These are phyloP conservation scores for Heliconius aoede DNA, from an alignment of 2,888 invertebrate genomes.

Conservation along the genomic window DNA sequence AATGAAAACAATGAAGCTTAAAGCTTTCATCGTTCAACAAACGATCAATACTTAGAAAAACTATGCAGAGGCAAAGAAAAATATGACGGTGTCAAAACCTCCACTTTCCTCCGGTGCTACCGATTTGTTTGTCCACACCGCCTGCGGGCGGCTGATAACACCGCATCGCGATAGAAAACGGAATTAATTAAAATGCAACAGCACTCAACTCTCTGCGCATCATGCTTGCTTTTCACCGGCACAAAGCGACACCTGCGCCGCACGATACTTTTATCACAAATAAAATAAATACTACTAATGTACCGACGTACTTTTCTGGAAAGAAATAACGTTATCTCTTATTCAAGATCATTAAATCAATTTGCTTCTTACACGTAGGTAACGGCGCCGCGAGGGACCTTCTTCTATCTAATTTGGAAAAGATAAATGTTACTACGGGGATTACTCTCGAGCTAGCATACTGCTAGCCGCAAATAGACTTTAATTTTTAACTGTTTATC, in stretches of 20 bases:
- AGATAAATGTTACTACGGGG: conserved; percentile 47
- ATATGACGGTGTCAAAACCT: conserved; percentile 71
- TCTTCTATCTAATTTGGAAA: conserved; percentile 47
- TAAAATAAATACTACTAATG: conserved; percentile 40
- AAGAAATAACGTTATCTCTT: conserved; percentile 42
- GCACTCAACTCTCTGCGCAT: conserved; percentile 76
- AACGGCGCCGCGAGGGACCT: conserved; percentile 41
- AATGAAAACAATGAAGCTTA: conserved; percentile 1
- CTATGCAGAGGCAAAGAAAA: conserved; percentile 50
- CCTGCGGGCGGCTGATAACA: conserved; percentile 77
- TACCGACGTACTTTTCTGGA: conserved; percentile 24
- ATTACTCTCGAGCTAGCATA: conserved; percentile 45
- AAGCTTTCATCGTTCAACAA: conserved; percentile 16
- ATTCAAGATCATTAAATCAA: conserved; percentile 45
- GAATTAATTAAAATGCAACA: conserved; percentile 83
- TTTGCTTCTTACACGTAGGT: conserved; percentile 46
- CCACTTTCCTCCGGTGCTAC: conserved; percentile 64
- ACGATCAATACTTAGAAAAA: conserved; percentile 28
- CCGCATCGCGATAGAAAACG: conserved; percentile 81
- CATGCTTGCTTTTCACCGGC: conserved; percentile 56
- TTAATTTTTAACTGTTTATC: conserved; percentile 48
- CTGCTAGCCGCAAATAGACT: conserved; percentile 44
- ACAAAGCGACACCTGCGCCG: conserved; percentile 53
- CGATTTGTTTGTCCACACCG: conserved; percentile 76
- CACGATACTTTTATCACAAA: conserved; percentile 60